A percentile compares a stretch with the other conserved stretches of the same genome.
Evolutionary conservation across 2,797 vertebrate genomes (phyloP).

Genomic region (Pseudopleuronectes americanus): DNA sequence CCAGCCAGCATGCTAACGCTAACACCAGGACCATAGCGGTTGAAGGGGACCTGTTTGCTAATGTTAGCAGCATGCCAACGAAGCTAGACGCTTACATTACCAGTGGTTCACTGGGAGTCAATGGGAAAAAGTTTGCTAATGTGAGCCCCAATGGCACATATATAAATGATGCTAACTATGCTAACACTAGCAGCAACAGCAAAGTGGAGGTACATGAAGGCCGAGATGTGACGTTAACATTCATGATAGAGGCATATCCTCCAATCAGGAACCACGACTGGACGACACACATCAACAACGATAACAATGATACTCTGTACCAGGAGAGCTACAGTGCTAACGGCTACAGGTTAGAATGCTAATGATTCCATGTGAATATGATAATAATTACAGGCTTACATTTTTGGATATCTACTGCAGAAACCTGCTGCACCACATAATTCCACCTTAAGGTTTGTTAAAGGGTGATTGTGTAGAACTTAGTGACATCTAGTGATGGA

Average conservation of each 20-base stretch:
- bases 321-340: conserved; percentile 33
- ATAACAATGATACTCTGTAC: conserved; percentile 14
- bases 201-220: conserved; percentile 74
- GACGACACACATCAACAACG: conserved; percentile 40
- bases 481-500: too few relatives aligned
- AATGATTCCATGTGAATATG: neutral
- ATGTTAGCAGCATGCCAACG: conserved; percentile 8
- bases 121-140: conserved; percentile 8
- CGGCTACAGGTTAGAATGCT: conserved; percentile 64
- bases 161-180: neutral
- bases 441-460: neutral
- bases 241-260: conserved; percentile 88
- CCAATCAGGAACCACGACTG: conserved; percentile 65
- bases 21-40: neutral
- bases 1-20: neutral
- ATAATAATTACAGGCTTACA: neutral
- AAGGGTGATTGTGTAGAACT: too few relatives aligned
- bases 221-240: conserved; percentile 76
- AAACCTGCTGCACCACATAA: too few relatives aligned
- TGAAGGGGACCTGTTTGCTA: neutral
- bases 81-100: conserved; percentile 11
- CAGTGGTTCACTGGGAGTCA: neutral
- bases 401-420: too few relatives aligned
- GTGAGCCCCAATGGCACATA: neutral
- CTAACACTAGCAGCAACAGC: conserved; percentile 25